Conservation (phyloP, 1,140 invertebrate species). For the Himalopsyche phryganea region DNA sequence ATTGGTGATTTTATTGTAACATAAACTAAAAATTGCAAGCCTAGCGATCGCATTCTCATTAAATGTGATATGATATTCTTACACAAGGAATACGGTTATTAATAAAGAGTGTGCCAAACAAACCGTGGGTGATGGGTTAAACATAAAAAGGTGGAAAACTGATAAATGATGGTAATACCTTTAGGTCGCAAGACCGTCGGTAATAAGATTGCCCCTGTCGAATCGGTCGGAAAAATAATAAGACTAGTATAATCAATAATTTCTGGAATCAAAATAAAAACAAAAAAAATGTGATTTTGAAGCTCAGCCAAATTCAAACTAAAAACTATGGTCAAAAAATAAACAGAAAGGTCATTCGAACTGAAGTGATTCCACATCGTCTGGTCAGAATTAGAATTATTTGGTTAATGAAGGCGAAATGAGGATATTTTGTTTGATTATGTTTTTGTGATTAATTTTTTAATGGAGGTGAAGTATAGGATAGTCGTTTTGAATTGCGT, state of each 20-base stretch:
- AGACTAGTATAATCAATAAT: constrained; percentile 70
- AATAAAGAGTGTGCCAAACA: not conserved
- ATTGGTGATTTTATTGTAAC: too few relatives aligned
- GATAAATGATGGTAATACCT: constrained; percentile 55
- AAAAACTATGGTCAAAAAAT: not conserved
- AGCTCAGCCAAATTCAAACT: constrained; percentile 10
- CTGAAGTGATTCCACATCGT: constrained; percentile 27
- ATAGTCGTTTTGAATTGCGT: too few relatives aligned
- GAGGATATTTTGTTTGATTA: not conserved
- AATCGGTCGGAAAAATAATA: constrained; percentile 75
- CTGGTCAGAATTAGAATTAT: not conserved
- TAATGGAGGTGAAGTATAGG: too few relatives aligned
- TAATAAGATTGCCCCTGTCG: constrained; percentile 65
- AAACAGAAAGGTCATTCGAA: constrained; percentile 1
- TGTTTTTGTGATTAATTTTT: too few relatives aligned
- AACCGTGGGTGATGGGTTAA: constrained; percentile 18
- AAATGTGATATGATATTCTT: too few relatives aligned
- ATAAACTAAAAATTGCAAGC: not conserved
- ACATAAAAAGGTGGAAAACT: constrained; percentile 29
- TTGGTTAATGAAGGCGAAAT: constrained; percentile 16
- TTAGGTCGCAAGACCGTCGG: constrained; percentile 68
- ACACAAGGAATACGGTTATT: too few relatives aligned
- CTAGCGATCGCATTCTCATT: not conserved
- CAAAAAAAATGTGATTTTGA: constrained; percentile 36
- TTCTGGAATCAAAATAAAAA: constrained; percentile 64